Percentiles rank a stretch among this genome's conserved stretches.
phyloP scores from a whole-genome alignment of 2,797 vertebrate genomes.

The Manis pentadactyla region DNA sequence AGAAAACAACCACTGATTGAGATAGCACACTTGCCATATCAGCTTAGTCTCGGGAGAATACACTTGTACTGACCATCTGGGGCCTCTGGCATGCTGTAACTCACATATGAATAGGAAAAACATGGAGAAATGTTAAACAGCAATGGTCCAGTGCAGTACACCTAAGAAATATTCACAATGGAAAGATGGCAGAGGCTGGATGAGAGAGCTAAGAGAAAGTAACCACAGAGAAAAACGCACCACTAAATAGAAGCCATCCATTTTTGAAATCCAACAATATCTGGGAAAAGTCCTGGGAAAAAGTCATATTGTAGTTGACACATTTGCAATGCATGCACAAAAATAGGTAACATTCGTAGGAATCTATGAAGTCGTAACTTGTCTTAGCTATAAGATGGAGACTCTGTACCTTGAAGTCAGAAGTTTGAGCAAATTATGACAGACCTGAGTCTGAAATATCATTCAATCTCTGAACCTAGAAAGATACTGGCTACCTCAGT shows the following conservation, averaged over 20 bases:
- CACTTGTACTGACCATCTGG: background rate
- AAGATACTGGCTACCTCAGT: background rate
- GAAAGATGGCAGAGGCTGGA: background rate
- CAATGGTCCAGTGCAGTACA: background rate
- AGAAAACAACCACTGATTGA: background rate
- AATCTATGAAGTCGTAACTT: background rate
- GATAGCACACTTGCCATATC: background rate
- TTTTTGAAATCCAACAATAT: background rate
- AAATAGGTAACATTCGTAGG: background rate
- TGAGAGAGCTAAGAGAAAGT: background rate
- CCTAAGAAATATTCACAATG: background rate
- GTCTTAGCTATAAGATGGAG: background rate
- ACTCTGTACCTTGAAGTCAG: background rate
- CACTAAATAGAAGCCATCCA: background rate
- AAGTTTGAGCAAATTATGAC: background rate
- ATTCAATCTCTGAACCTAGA: background rate
- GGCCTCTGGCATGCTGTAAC: background rate
- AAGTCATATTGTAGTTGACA: background rate
- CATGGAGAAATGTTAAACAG: background rate
- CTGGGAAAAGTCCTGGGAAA: background rate
- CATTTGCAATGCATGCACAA: background rate
- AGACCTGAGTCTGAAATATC: background rate
- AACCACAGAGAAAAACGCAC: background rate
- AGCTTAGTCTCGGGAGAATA: background rate
- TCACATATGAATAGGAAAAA: background rate